A percentile compares a stretch with the other conserved stretches of the same genome.
Evolutionary conservation across 2,113 vertebrate genomes (phyloP).

Genomic region (Toxotes jaculatrix): DNA sequence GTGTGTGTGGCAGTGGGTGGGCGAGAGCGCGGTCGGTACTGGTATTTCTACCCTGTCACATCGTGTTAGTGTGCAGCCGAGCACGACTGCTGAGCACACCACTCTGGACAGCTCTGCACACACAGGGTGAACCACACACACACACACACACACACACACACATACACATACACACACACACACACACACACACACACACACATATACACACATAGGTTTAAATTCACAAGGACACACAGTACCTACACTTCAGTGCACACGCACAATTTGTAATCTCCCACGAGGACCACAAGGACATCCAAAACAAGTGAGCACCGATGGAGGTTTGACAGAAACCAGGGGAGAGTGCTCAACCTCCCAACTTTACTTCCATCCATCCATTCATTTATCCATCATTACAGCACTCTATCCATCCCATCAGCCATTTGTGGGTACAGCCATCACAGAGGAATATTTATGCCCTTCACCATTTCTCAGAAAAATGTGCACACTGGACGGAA

Average conservation of each 20-base stretch:
- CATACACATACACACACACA: conserved; percentile 52
- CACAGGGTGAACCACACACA: conserved; percentile 37
- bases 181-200: conserved; percentile 44
- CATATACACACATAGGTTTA: conserved; percentile 43
- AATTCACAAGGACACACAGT: conserved; percentile 63
- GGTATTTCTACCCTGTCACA: conserved; percentile 86
- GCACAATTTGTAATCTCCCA: conserved; percentile 51
- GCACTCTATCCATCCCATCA: background rate
- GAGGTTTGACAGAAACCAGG: conserved; percentile 63
- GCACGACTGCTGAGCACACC: conserved; percentile 79
- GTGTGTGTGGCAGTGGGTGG: conserved; percentile 73
- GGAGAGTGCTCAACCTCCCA: conserved; percentile 34
- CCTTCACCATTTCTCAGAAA: conserved; percentile 4
- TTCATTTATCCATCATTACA: conserved; percentile 19
- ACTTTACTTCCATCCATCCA: conserved; percentile 46
- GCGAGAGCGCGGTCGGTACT: conserved; percentile 74
- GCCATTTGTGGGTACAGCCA: background rate
- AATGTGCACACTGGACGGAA: conserved; percentile 19
- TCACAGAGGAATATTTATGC: conserved; percentile 17
- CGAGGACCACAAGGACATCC: conserved; percentile 66
- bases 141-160: conserved; percentile 34
- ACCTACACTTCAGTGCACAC: conserved; percentile 51
- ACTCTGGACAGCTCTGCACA: conserved; percentile 72
- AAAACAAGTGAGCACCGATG: conserved; percentile 64
- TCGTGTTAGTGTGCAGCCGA: conserved; percentile 81